Percentiles rank a stretch among this genome's conserved stretches.
These are phyloP conservation scores for Stictocephala bisonia DNA, from an alignment of 2,888 invertebrate species.

Conservation along the genomic window DNA sequence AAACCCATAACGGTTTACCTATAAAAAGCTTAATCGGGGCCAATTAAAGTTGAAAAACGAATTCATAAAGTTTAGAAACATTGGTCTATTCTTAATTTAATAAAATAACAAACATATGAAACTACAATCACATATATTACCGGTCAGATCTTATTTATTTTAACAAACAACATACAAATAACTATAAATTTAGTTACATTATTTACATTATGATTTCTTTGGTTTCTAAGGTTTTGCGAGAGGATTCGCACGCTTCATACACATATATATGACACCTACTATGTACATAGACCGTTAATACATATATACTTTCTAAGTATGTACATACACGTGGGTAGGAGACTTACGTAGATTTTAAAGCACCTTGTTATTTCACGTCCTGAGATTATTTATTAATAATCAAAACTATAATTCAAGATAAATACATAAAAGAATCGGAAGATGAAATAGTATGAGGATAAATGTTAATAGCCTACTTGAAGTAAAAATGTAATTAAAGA, in stretches of 20 bases:
- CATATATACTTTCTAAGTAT: slow-evolving; percentile 23
- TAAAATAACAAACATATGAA: not conserved
- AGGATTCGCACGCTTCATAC: not conserved
- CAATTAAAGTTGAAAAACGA: too few species aligned
- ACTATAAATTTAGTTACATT: slow-evolving; percentile 42
- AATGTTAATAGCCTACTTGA: too few species aligned
- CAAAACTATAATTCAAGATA: not conserved
- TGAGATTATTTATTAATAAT: not conserved
- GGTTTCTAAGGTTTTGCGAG: slow-evolving; percentile 29
- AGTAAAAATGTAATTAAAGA: too few species aligned
- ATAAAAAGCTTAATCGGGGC: too few species aligned
- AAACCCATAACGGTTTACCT: too few species aligned
- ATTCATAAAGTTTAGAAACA: too few species aligned
- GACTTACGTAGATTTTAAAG: not conserved
- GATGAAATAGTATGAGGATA: too few species aligned
- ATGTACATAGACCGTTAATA: slow-evolving; percentile 21
- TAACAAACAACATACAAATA: slow-evolving; percentile 24
- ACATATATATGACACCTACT: slow-evolving; percentile 21
- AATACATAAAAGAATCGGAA: not conserved
- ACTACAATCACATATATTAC: not conserved
- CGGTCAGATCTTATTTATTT: not conserved
- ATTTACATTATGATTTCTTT: slow-evolving; percentile 44
- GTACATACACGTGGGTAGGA: slow-evolving; percentile 5
- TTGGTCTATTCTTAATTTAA: not conserved
- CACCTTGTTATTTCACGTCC: not conserved